A percentile compares a stretch with the other conserved stretches of the same genome.
Evolutionary conservation across 2,113 vertebrate species (phyloP).

Genomic region (sheep (Ovis aries)): DNA sequence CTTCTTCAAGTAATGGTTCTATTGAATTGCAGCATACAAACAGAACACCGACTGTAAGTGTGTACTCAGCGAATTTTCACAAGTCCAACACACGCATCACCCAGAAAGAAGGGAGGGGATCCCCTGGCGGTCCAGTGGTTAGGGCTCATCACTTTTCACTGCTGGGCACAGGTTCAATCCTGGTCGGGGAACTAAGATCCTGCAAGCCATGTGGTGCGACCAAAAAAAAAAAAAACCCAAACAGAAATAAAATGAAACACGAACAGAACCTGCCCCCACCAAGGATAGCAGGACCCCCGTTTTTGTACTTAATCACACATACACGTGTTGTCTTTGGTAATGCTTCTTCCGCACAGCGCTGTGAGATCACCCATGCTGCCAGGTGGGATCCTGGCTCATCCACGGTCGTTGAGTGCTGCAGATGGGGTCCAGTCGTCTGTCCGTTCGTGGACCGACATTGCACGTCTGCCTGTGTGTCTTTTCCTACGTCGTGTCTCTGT

Average conservation of each 20-base stretch:
- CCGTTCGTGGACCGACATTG: no score
- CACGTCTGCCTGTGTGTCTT: background rate
- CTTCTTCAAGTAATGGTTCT: background rate
- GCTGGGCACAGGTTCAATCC: background rate
- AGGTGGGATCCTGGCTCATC: background rate
- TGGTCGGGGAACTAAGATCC: background rate
- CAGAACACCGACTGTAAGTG: background rate
- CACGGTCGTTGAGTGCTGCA: accelerated
- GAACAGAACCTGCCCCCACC: background rate
- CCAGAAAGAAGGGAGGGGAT: background rate
- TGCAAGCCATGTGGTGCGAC: background rate
- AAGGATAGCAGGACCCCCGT: background rate
- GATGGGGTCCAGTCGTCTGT: accelerated
- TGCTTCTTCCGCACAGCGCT: background rate
- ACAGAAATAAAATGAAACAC: background rate
- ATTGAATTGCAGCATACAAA: background rate
- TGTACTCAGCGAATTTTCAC: background rate
- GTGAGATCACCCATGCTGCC: background rate
- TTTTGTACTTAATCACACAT: background rate
- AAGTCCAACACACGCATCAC: background rate
- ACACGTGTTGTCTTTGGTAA: background rate
- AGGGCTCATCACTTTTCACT: background rate
- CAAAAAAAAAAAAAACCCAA: background rate
- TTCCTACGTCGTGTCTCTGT: accelerated
- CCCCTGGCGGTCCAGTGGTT: background rate